Base-by-base conservation (phyloP, 2,888 invertebrate genomes). In the Arenicola marina region DNA sequence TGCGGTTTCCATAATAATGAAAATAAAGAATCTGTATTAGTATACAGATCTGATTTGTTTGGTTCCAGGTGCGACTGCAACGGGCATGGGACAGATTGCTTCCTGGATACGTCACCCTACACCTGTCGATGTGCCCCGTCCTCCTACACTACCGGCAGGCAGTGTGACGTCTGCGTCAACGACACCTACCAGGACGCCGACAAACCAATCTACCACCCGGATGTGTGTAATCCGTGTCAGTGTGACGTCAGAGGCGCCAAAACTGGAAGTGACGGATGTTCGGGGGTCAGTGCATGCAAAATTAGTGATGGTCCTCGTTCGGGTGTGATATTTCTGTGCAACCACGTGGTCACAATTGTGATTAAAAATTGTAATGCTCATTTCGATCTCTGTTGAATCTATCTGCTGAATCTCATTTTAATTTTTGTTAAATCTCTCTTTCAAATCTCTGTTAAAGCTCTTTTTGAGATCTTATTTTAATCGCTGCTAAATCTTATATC, bases 31-130 rank as follows among this genome's bases (percentile, higher is more conserved):
- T 38, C n/a, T n/a, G n/a, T n/a, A n/a, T n/a, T n/a, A n/a, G 18
- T 38, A 18, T 15, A 15, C 11, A 15, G 11, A 21, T 48, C 48
- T 11, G 15, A n/a, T 32, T 29, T 53, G 7, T 7, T 24, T 53
- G 29, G 7, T 31, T 28, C 4, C 32, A 68, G 68, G 32, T 68
- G 68, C 45, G 59, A 68, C 53, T 68, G 68, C 32, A 26, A 63
- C 44, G 65, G 63, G 7, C 62, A 66, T 33, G 68, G 55, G 24
- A 24, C n/a, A 15, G 51, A 29, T 7, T 68, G 68, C 51, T 51
- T 65, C 60, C 31, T 24, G n/a, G 34, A n/a, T 21, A 38, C 32
- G 4, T 15, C 18, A 18, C 62, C 62, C n/a, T 68, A 68, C 53
- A 33, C 32, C 24, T 69, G 69, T 43, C 33, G 51, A 3, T 69